Percentiles rank a stretch among this genome's conserved stretches.
Evolutionary conservation across 1,140 invertebrate species (phyloP).

Genomic region (Drosophila ananassae): DNA sequence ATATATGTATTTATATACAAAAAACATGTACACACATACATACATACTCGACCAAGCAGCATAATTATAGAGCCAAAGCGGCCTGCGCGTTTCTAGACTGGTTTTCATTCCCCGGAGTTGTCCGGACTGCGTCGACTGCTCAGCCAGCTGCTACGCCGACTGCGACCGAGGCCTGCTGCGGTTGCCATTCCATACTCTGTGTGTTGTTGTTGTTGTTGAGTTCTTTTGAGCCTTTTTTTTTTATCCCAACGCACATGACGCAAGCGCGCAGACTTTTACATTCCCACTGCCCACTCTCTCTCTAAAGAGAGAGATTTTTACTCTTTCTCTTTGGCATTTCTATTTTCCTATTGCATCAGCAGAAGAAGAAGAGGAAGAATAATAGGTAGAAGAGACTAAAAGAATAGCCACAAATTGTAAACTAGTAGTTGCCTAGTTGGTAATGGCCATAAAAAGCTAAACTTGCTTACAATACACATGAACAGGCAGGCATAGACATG

Average conservation of each 20-base stretch:
- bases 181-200: slow-evolving; percentile 46
- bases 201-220: too few species aligned
- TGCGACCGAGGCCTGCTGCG: slow-evolving; percentile 17
- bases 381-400: not conserved
- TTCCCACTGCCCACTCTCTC: slow-evolving; percentile 35
- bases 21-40: slow-evolving; percentile 1
- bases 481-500: slow-evolving; percentile 13
- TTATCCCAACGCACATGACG: slow-evolving; percentile 65
- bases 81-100: slow-evolving; percentile 73
- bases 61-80: slow-evolving; percentile 68
- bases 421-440: slow-evolving; percentile 44
- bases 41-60: slow-evolving; percentile 39
- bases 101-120: slow-evolving; percentile 57
- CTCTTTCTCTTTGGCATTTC: slow-evolving; percentile 1
- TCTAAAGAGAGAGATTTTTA: not conserved
- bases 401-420: slow-evolving; percentile 49
- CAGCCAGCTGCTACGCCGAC: slow-evolving; percentile 5
- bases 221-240: slow-evolving; percentile 53
- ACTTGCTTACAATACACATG: slow-evolving; percentile 26
- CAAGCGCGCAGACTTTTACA: slow-evolving; percentile 76
- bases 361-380: not conserved
- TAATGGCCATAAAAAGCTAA: slow-evolving; percentile 59
- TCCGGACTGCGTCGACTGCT: slow-evolving; percentile 8
- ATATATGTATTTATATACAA: slow-evolving; percentile 11
- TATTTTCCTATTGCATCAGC: slow-evolving; percentile 71